A percentile compares a stretch with the other conserved stretches of the same genome.
phyloP scores from a whole-genome alignment of 2,113 vertebrate species.

The Pogonocichla stellata region DNA sequence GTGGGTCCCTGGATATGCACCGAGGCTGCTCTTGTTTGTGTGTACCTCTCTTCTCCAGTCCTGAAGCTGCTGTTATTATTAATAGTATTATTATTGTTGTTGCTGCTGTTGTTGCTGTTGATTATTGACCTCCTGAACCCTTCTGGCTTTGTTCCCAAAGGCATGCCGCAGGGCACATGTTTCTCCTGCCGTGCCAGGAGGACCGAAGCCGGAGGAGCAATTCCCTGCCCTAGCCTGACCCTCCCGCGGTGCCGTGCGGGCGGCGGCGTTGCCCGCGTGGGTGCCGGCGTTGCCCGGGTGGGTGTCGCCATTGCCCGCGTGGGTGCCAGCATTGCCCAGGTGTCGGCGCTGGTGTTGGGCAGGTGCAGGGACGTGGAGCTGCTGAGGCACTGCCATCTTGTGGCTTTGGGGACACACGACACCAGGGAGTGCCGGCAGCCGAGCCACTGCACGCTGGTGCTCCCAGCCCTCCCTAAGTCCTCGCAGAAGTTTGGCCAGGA shows the following conservation, averaged over 20 bases:
- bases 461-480: background rate
- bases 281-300: too few species aligned
- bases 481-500: accelerated
- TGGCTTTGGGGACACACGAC: constrained; percentile 56
- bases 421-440: background rate
- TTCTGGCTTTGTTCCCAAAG: background rate
- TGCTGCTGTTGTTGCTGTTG: too few species aligned
- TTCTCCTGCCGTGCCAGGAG: background rate
- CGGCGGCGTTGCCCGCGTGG: background rate
- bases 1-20: background rate
- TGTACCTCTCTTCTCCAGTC: background rate
- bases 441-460: accelerated
- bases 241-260: accelerated
- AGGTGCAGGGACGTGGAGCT: background rate
- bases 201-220: background rate
- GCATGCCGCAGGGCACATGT: accelerated
- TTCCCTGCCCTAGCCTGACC: accelerated
- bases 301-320: too few species aligned
- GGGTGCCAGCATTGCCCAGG: background rate
- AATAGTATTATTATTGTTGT: too few species aligned
- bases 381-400: constrained; percentile 74
- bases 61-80: background rate
- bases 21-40: background rate
- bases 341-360: background rate
- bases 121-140: background rate